Evolutionary conservation across 2,888 invertebrate species (phyloP).

Genomic region (Oconnorella tubifera): DNA sequence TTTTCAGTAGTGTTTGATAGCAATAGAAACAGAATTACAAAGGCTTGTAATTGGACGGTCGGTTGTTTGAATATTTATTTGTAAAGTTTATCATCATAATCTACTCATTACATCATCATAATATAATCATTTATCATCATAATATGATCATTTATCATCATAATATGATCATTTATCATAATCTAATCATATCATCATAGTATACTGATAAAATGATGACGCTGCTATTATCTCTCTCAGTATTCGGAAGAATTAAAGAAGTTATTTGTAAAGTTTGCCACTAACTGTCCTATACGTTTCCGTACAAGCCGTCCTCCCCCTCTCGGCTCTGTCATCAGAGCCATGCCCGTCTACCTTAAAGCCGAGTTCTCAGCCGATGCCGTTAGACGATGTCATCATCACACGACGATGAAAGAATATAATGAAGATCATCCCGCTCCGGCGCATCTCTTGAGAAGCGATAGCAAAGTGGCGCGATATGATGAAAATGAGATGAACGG

Average conservation of each 20-base stretch:
- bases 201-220: no score
- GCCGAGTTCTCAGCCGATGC: conserved; percentile 67
- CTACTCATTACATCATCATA: no score
- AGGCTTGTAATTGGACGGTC: background rate
- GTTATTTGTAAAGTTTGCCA: conserved; percentile 54
- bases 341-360: conserved; percentile 66
- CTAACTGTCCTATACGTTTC: conserved; percentile 69
- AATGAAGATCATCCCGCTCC: conserved; percentile 45
- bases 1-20: no score
- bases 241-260: conserved; percentile 63
- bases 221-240: conserved; percentile 59
- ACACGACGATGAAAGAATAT: conserved; percentile 52
- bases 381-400: conserved; percentile 69
- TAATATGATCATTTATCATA: no score
- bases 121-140: no score
- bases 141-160: no score
- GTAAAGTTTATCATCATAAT: no score
- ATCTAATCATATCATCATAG: no score
- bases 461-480: conserved; percentile 55
- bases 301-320: conserved; percentile 58
- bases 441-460: conserved; percentile 47
- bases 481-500: conserved; percentile 59
- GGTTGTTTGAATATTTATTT: no score
- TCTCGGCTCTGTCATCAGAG: conserved; percentile 60
- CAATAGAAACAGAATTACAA: background rate